These are phyloP conservation scores for Herpetotheres cachinnans DNA, from an alignment of 2,113 vertebrate species.

Conservation along the genomic window DNA sequence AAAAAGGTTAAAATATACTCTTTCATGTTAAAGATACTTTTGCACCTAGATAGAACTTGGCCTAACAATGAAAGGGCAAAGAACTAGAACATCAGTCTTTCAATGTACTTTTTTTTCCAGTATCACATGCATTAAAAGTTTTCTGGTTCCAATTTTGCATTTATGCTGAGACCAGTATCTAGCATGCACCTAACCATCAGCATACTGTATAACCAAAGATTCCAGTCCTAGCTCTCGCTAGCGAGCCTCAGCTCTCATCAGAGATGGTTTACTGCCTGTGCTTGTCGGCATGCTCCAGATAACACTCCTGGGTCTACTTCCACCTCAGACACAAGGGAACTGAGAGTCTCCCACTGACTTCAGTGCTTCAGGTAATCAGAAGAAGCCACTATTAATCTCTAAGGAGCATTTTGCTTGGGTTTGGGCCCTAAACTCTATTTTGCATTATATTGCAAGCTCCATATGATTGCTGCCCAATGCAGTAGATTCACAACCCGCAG, in stretches of 20 bases:
- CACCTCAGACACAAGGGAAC: not conserved
- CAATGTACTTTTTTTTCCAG: not conserved
- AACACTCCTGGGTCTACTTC: not conserved
- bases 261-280: not conserved
- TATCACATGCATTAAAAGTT: not conserved
- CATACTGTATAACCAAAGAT: not conserved
- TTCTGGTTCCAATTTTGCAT: not conserved
- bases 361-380: not conserved
- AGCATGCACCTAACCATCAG: not conserved
- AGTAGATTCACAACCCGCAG: not conserved
- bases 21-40: not conserved
- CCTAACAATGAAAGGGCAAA: not conserved
- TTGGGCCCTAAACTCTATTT: not conserved
- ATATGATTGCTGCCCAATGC: not conserved
- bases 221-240: not conserved
- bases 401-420: not conserved
- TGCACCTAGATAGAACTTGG: not conserved
- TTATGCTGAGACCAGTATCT: not conserved
- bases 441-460: not conserved
- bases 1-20: accelerated
- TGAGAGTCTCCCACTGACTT: not conserved
- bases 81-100: not conserved
- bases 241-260: not conserved
- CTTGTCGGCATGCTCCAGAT: not conserved
- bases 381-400: not conserved